Percentiles rank a stretch among this genome's conserved stretches.
Evolutionary conservation across 2,888 invertebrate genomes (phyloP).

Genomic region (Diarsia rubi): DNA sequence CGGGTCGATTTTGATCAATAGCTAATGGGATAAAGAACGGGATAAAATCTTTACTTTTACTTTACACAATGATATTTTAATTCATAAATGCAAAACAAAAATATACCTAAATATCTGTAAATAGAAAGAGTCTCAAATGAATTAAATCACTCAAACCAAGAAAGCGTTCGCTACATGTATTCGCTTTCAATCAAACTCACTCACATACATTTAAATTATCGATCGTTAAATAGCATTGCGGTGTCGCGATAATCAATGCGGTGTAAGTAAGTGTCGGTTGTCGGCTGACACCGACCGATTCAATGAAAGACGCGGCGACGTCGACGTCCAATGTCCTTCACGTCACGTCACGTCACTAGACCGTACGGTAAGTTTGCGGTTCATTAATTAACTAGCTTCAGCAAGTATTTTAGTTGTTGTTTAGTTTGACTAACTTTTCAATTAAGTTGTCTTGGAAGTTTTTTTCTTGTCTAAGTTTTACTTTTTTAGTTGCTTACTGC

Average conservation of each 20-base stretch:
- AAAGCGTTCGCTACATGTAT: conserved; percentile 14
- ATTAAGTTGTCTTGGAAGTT: neutral
- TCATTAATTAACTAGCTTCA: conserved; percentile 29
- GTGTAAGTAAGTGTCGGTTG: conserved; percentile 43
- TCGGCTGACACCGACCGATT: conserved; percentile 40
- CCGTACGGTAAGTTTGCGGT: conserved; percentile 20
- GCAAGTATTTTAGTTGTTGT: conserved; percentile 4
- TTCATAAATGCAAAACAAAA: neutral
- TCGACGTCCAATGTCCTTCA: conserved; percentile 37
- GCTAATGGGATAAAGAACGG: neutral
- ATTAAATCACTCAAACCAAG: conserved; percentile 43
- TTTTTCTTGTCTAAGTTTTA: neutral
- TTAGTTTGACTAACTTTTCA: neutral
- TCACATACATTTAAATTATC: conserved; percentile 45
- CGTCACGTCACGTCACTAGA: conserved; percentile 7
- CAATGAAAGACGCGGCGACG: conserved; percentile 53
- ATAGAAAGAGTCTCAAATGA: conserved; percentile 6
- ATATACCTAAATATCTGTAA: neutral
- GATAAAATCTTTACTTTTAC: neutral
- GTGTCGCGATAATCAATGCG: conserved; percentile 52
- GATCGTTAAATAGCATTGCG: conserved; percentile 46
- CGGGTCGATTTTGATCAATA: neutral
- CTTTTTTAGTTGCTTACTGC: too few species aligned
- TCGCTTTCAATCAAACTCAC: conserved; percentile 46
- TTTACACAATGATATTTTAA: neutral